Evolutionary conservation across 2,797 vertebrate genomes (phyloP).

Genomic region (Avahi laniger): DNA sequence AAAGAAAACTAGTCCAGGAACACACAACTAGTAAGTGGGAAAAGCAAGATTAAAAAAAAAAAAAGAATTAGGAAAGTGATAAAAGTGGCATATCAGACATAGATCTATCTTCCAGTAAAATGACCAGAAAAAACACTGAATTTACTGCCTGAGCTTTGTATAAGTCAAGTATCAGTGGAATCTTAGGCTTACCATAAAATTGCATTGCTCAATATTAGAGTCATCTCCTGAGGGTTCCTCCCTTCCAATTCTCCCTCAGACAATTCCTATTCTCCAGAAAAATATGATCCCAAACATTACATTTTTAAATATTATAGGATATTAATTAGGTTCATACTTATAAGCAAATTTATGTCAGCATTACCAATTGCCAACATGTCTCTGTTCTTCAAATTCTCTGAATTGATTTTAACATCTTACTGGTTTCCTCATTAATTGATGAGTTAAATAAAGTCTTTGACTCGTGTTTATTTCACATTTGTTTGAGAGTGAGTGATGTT

Average conservation of each 20-base stretch:
- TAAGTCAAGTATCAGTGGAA: neutral
- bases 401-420: neutral
- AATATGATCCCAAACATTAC: neutral
- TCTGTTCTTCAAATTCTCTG: neutral
- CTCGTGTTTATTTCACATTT: neutral
- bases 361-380: neutral
- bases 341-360: neutral
- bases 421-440: neutral
- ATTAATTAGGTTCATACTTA: neutral
- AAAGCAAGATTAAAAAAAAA: neutral
- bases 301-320: neutral
- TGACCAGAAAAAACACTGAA: neutral
- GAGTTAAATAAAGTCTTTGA: neutral
- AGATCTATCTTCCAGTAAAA: neutral
- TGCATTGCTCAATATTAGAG: neutral
- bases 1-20: neutral
- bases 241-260: neutral
- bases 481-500: neutral
- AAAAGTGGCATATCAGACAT: neutral
- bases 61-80: neutral
- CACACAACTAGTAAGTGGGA: neutral
- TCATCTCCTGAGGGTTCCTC: neutral
- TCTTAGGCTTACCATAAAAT: neutral
- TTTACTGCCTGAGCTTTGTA: neutral
- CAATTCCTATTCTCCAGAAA: neutral